A percentile compares a stretch with the other conserved stretches of the same genome.
These are phyloP conservation scores for Alethe castanea DNA, from an alignment of 2,113 vertebrate genomes.

Conservation along the genomic window DNA sequence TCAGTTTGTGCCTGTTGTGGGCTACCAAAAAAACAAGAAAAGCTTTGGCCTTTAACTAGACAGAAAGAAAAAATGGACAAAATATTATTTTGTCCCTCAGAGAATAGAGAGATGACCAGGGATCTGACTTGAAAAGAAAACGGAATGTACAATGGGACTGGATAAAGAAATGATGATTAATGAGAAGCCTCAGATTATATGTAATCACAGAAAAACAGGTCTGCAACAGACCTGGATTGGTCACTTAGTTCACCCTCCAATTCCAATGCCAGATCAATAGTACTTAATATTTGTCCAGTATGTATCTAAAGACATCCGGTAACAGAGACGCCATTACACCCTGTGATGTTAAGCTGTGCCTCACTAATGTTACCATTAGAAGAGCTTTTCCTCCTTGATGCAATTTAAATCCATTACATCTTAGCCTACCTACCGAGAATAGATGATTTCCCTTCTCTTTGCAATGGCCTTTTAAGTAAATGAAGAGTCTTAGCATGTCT, in stretches of 20 bases:
- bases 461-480: neutral
- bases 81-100: neutral
- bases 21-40: neutral
- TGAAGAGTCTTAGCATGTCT: neutral
- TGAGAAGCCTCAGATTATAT: neutral
- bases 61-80: neutral
- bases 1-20: neutral
- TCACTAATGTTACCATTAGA: constrained; percentile 44
- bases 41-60: neutral
- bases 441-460: neutral
- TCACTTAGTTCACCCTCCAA: neutral
- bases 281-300: constrained; percentile 1
- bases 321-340: neutral
- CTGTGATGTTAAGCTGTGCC: neutral
- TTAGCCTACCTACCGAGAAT: neutral
- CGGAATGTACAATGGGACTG: neutral
- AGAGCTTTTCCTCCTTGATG: constrained; percentile 17
- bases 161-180: neutral
- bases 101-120: neutral
- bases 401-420: constrained; percentile 41
- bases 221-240: neutral
- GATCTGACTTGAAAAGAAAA: constrained; percentile 9
- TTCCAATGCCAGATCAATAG: constrained; percentile 44
- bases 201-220: constrained; percentile 14
- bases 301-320: neutral